phyloP scores from a whole-genome alignment of 1,140 invertebrate genomes.

The Psilanteris sp. region DNA sequence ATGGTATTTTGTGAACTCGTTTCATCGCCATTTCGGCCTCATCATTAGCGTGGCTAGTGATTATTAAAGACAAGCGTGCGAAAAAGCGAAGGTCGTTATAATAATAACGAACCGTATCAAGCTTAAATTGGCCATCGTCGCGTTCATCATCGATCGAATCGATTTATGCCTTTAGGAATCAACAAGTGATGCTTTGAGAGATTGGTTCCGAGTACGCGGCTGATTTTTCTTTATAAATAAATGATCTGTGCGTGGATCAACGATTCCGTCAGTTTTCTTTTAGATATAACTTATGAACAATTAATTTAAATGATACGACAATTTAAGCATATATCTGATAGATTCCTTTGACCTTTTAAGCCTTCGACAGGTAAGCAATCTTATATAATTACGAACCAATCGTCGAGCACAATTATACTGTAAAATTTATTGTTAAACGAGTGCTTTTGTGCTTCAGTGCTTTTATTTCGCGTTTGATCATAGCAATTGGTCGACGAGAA shows the following conservation, averaged over 20 bases:
- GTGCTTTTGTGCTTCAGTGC: too few species aligned
- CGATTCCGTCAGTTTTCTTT: constrained; percentile 4
- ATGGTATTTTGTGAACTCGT: constrained; percentile 29
- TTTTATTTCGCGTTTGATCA: too few species aligned
- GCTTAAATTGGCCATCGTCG: constrained; percentile 47
- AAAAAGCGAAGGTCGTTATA: constrained; percentile 35
- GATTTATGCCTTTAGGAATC: constrained; percentile 35
- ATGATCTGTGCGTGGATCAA: constrained; percentile 9
- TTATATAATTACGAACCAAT: too few species aligned
- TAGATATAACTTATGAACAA: background rate
- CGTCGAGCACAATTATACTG: too few species aligned
- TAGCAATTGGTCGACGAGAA: too few species aligned
- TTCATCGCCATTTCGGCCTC: constrained; percentile 39
- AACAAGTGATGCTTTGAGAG: constrained; percentile 4
- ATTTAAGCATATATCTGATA: too few species aligned
- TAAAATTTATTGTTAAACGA: too few species aligned
- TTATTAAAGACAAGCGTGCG: constrained; percentile 47
- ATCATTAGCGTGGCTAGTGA: constrained; percentile 45
- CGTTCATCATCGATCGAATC: constrained; percentile 44
- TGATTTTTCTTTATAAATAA: constrained; percentile 17
- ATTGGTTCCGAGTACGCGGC: constrained; percentile 14
- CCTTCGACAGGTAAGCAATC: too few species aligned
- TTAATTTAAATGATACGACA: constrained; percentile 8
- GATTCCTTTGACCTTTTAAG: too few species aligned
- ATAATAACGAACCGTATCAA: constrained; percentile 47